Evolutionary conservation across 2,797 vertebrate species (phyloP).

Genomic region (Platyrinchus mystaceus): DNA sequence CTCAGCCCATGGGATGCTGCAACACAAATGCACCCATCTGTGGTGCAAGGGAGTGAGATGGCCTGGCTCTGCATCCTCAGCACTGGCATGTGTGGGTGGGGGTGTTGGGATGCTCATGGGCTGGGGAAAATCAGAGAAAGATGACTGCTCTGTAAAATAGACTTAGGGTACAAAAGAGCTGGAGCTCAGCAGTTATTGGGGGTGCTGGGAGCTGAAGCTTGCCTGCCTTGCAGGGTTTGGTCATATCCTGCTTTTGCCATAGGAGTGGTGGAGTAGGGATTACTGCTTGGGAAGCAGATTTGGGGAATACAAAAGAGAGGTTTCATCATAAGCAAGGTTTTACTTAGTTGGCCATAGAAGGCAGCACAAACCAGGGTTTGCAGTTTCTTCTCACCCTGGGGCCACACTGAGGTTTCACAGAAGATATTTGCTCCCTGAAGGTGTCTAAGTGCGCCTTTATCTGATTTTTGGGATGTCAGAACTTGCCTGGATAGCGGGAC

Average conservation of each 20-base stretch:
- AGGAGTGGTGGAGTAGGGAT: neutral
- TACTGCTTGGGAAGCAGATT: neutral
- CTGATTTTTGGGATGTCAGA: neutral
- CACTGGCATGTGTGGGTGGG: fast-evolving
- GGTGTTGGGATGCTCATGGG: neutral
- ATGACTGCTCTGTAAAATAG: fast-evolving
- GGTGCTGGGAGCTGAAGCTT: neutral
- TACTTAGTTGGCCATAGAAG: neutral
- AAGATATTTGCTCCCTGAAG: neutral
- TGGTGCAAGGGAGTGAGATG: neutral
- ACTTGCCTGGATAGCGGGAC: neutral
- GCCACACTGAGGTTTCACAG: neutral
- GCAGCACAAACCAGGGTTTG: neutral
- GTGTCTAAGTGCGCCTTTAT: neutral
- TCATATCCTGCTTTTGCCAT: neutral
- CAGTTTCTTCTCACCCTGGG: neutral
- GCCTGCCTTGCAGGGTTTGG: neutral
- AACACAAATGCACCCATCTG: neutral
- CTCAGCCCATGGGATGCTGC: neutral
- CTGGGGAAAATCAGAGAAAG: neutral
- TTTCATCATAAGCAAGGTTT: neutral
- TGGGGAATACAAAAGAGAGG: neutral
- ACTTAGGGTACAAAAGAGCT: neutral
- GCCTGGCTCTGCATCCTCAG: neutral
- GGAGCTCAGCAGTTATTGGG: neutral